Evolutionary conservation across 1,140 invertebrate species (phyloP), one percentile per base, ranked within the genome.

Genomic region (Panagrolaimus sp.): DNA sequence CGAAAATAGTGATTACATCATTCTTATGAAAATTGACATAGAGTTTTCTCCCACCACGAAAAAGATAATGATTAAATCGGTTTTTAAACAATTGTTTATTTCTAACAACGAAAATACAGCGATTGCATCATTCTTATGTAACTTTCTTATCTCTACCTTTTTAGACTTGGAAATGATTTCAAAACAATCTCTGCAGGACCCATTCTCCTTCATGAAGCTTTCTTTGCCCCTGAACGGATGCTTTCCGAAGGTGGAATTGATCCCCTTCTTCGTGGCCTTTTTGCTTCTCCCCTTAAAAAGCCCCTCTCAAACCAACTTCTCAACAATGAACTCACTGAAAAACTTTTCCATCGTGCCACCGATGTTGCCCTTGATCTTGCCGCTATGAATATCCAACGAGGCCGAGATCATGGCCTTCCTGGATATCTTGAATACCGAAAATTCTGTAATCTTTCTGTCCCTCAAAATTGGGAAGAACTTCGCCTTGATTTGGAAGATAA

Each of bases 191-290:
- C 89, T 0, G 89, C 94, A 82, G 88, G 89, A 32, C 72, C 91
- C 83, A 85, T 98, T 43, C 88, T 89, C 1, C 86, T 99, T 2
- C 89, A 94, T 72, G 90, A 94, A 82, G 94, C 95, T 5, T 98
- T 99, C 83, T 98, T 99, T 84, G 88, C 94, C 0, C 95, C 96
- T 0, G 96, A 94, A 90, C 85, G 94, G 65, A 76, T 98, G 0
- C 89, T 97, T 0, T 91, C 96, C 69, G 94, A 98, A 86, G 95
- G 95, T 10, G 95, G 96, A 0, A 89, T 97, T 12, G 96, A 99
- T 87, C 95, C 96, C 0, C 79, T 99, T 26, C 82, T 98, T 17
- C 87, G 95, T 71, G 96, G 96, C 9, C 88, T 99, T 84, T 93
- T 94, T 80, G 89, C 88, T 0, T 88, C 89, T 2, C 89, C 94